Percentiles rank a stretch among this genome's conserved stretches.
Conservation (phyloP, 2,888 invertebrate genomes). For the Spodoptera picta region DNA sequence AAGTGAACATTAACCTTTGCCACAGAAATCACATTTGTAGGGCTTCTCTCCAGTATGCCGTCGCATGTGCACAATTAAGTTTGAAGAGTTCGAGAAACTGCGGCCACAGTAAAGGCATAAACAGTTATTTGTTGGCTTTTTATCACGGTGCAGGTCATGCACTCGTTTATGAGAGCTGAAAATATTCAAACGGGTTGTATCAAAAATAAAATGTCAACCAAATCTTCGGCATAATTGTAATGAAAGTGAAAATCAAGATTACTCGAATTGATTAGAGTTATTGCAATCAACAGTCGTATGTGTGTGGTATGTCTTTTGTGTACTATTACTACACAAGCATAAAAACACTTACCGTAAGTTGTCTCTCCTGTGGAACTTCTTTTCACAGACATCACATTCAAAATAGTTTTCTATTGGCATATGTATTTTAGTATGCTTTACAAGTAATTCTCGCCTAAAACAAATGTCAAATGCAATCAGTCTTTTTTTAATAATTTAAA, state of each 20-base stretch:
- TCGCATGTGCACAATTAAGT: constrained; percentile 90
- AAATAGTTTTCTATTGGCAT: constrained; percentile 85
- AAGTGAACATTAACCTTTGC: constrained; percentile 77
- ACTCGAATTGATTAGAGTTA: too few relatives aligned
- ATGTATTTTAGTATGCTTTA: constrained; percentile 90
- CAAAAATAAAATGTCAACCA: too few relatives aligned
- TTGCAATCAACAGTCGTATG: too few relatives aligned
- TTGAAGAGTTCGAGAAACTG: constrained; percentile 89
- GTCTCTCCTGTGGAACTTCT: constrained; percentile 89
- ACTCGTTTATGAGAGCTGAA: constrained; percentile 88
- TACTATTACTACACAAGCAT: neutral
- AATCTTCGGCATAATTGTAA: too few relatives aligned
- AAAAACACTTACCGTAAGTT: constrained; percentile 79
- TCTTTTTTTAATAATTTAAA: neutral
- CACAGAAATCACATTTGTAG: constrained; percentile 90
- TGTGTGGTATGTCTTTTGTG: too few relatives aligned
- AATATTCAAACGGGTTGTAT: constrained; percentile 12
- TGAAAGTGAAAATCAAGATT: too few relatives aligned
- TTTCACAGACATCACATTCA: constrained; percentile 88
- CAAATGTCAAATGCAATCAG: constrained; percentile 14
- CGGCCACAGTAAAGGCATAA: constrained; percentile 90
- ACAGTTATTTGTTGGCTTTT: constrained; percentile 77
- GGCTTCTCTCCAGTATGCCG: constrained; percentile 91
- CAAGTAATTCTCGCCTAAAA: constrained; percentile 90
- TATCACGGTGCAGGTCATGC: constrained; percentile 79